These are phyloP conservation scores for Thryonomys swinderianus DNA, from an alignment of 2,113 vertebrate species.

Conservation along the genomic window DNA sequence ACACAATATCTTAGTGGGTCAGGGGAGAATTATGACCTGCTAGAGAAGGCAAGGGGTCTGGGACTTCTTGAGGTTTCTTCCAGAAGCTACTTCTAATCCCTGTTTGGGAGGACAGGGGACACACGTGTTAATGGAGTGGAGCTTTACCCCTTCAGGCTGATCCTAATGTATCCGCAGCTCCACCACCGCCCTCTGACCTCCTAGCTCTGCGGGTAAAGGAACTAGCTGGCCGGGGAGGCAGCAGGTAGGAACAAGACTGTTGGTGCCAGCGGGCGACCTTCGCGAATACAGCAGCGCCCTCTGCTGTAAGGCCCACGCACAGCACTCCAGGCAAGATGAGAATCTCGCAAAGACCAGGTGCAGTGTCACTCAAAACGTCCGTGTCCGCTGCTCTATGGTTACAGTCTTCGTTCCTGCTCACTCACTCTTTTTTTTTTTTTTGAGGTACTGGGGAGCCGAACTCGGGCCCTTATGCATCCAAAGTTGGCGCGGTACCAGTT, in stretches of 20 bases:
- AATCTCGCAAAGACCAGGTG: not conserved
- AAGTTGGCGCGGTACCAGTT: too few species aligned
- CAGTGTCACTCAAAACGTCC: not conserved
- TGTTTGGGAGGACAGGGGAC: not conserved
- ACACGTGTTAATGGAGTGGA: not conserved
- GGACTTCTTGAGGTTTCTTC: slow-evolving; percentile 7
- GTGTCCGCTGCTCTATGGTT: too few species aligned
- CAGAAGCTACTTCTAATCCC: not conserved
- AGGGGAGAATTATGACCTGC: not conserved
- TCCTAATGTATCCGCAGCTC: not conserved
- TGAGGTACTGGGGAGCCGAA: too few species aligned
- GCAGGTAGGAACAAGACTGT: not conserved
- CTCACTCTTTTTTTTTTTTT: too few species aligned
- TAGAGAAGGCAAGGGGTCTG: not conserved
- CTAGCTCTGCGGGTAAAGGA: not conserved
- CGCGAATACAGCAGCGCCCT: slow-evolving; percentile 74
- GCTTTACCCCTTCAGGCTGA: not conserved
- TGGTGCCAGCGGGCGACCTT: not conserved
- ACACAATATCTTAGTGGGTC: not conserved
- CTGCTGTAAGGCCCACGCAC: slow-evolving; percentile 59
- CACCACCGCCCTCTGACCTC: not conserved
- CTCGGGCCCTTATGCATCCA: too few species aligned
- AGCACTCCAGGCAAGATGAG: not conserved
- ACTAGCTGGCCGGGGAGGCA: not conserved
- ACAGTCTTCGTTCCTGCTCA: not conserved